phyloP scores from a whole-genome alignment of 2,113 vertebrate genomes.

The Chaetura pelagica region DNA sequence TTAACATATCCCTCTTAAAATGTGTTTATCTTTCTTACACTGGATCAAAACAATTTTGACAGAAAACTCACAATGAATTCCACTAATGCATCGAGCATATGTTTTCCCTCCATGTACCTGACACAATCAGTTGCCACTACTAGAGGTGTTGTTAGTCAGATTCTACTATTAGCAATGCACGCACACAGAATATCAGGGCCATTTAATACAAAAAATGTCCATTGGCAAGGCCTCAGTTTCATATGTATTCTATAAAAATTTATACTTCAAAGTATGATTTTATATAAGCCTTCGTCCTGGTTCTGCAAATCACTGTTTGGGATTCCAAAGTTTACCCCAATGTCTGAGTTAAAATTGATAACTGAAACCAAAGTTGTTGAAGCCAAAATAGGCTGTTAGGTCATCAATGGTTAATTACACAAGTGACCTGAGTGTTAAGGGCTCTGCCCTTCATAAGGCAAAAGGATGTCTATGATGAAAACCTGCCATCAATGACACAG shows the following conservation, averaged over 20 bases:
- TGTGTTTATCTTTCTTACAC: background rate
- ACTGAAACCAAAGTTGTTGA: background rate
- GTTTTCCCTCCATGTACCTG: accelerated
- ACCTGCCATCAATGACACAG: background rate
- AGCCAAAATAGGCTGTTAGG: background rate
- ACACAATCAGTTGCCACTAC: background rate
- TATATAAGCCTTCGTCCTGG: background rate
- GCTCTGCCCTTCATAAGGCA: background rate
- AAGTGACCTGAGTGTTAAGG: background rate
- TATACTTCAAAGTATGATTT: background rate
- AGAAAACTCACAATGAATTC: background rate
- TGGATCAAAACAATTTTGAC: background rate
- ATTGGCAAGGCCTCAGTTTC: background rate
- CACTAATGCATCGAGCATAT: background rate
- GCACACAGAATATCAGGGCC: accelerated
- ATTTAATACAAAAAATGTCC: background rate
- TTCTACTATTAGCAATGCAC: background rate
- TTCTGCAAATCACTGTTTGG: background rate
- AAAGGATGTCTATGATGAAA: background rate
- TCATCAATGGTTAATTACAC: background rate
- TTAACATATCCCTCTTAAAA: background rate
- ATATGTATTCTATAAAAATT: background rate
- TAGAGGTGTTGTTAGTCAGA: background rate
- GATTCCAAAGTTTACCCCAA: background rate
- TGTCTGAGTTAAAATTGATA: background rate